phyloP scores from a whole-genome alignment of 2,888 invertebrate genomes.

The Mythimna loreyi region DNA sequence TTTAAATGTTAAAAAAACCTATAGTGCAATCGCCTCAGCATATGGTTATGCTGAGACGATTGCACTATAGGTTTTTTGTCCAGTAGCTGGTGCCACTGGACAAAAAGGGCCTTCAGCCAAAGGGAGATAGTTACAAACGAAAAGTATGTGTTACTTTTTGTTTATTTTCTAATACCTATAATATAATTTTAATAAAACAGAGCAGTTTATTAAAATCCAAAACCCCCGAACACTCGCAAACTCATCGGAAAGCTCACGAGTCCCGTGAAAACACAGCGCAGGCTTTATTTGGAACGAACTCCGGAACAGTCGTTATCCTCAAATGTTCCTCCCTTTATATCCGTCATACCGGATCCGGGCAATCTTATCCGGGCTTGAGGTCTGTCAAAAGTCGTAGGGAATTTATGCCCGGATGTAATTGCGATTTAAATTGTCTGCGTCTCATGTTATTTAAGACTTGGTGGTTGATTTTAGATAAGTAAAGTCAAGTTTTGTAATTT shows the following conservation, averaged over 20 bases:
- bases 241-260: not conserved
- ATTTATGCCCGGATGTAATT: constrained; percentile 54
- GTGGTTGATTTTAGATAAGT: no score
- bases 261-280: constrained; percentile 31
- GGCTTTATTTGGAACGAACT: constrained; percentile 36
- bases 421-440: constrained; percentile 49
- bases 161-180: not conserved
- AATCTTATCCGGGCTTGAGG: constrained; percentile 57
- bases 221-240: not conserved
- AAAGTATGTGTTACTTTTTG: not conserved
- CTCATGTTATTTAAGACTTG: constrained; percentile 22
- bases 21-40: no score
- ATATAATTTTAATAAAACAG: no score
- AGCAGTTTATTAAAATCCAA: not conserved
- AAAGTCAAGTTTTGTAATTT: no score
- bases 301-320: constrained; percentile 58
- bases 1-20: no score
- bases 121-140: not conserved
- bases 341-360: constrained; percentile 54
- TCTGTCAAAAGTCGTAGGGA: constrained; percentile 51
- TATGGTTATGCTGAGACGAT: no score
- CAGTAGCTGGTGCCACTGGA: no score
- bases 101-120: no score
- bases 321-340: constrained; percentile 54
- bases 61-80: no score